Evolutionary conservation across 2,113 vertebrate species (phyloP).

Genomic region (Dunckerocampus dactyliophorus): DNA sequence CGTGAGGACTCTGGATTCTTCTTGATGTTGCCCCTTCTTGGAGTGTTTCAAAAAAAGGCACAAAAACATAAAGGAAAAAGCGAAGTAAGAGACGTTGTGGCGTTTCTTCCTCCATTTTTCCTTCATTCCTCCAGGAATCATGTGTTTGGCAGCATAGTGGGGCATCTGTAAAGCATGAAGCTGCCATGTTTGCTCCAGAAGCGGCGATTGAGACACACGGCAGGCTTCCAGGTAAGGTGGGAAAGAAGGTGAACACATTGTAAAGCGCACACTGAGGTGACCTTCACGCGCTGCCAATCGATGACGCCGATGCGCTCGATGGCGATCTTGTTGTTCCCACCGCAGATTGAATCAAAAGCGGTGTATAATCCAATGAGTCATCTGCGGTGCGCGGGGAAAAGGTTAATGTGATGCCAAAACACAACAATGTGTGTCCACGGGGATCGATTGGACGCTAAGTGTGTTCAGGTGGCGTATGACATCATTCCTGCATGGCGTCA

Average conservation of each 20-base stretch:
- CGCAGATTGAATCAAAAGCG: slow-evolving; percentile 32
- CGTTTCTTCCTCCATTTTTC: too few relatives aligned
- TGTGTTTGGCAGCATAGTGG: too few relatives aligned
- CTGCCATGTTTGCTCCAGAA: too few relatives aligned
- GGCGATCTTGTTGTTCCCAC: slow-evolving; percentile 25
- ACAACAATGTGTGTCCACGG: slow-evolving; percentile 9
- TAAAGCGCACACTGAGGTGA: slow-evolving; percentile 13
- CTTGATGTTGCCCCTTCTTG: too few relatives aligned
- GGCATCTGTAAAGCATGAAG: too few relatives aligned
- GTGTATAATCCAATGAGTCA: slow-evolving; percentile 49
- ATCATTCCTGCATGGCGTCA: slow-evolving; percentile 8
- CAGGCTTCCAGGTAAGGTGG: too few relatives aligned
- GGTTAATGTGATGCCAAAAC: slow-evolving; percentile 34
- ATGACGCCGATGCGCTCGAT: neutral
- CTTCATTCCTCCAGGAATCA: too few relatives aligned
- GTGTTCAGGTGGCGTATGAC: slow-evolving; percentile 7
- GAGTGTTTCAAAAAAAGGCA: too few relatives aligned
- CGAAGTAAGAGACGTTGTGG: too few relatives aligned
- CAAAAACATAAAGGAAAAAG: too few relatives aligned
- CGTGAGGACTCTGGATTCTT: too few relatives aligned
- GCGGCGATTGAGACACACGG: too few relatives aligned
- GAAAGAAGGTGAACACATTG: neutral
- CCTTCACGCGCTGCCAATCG: slow-evolving; percentile 25
- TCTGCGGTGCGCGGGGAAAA: slow-evolving; percentile 32
- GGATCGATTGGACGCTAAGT: neutral